Evolutionary conservation across 2,113 vertebrate genomes (phyloP), one percentile per base, ranked within the genome.

Genomic region (Mungos mungo): DNA sequence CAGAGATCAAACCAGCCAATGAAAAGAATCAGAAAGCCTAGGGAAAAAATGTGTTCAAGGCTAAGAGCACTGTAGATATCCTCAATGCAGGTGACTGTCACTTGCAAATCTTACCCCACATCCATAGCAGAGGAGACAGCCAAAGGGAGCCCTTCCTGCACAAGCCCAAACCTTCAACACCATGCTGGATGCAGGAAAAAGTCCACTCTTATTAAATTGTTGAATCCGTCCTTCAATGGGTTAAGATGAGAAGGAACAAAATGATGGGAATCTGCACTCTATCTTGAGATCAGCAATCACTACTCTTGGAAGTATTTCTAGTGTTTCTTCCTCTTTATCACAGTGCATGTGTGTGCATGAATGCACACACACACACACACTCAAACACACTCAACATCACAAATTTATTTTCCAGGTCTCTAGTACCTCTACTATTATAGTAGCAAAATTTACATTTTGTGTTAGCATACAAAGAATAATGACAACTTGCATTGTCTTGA

Each of bases 381-480:
- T 95, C 76, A 72, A 71, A 94, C 47, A 95, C 63, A 98, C 90
- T 27, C 87, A 83, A 3, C 77, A 35, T 31, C 41, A 63, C 11
- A 60, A 96, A 8, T 60, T 57, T 54, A 77, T 68, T 66, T 19
- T 91, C 52, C 71, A 16, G 18, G 11, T 47, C 66, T 9, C 47
- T 88, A 33, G 27, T 76, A 35, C 13, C 6, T 52, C 14, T n/a
- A 50, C 76, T 77, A 47, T 14, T 69, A 7, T 23, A 90, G 71
- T 21, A 79, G 15, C 41, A 94, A 91, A 90, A 86, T 74, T 66
- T 72, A 90, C 25, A 74, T 31, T 86, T 63, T 33, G 50, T 80
- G 8, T 87, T 80, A 41, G 41, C 52, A n/a, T 38, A 90, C 13
- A 16, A 35, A 90, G 57, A 81, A 72, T 81, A 41, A n/a, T 60